These are phyloP conservation scores for Diaperis boleti DNA, from an alignment of 2,888 invertebrate species.

Conservation along the genomic window DNA sequence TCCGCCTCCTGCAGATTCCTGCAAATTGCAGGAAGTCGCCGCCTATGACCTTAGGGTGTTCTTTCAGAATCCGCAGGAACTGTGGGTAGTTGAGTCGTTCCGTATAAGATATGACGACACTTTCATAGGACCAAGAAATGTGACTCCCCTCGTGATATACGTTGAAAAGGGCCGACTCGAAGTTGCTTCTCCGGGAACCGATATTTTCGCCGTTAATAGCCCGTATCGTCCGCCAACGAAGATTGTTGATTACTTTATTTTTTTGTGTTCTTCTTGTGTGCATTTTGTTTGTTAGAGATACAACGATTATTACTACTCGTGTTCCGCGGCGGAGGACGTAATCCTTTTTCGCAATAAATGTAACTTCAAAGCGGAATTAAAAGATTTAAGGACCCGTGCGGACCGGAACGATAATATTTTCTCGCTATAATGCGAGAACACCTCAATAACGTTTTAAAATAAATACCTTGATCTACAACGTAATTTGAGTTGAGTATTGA, in stretches of 20 bases:
- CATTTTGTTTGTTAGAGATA: slow-evolving; percentile 20
- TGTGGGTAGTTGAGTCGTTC: slow-evolving; percentile 49
- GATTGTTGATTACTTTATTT: slow-evolving; percentile 42
- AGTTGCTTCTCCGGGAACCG: slow-evolving; percentile 46
- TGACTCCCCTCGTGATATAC: slow-evolving; percentile 43
- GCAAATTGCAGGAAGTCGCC: slow-evolving; percentile 41
- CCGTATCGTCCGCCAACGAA: slow-evolving; percentile 44
- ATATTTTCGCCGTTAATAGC: slow-evolving; percentile 51
- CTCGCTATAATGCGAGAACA: slow-evolving; percentile 15
- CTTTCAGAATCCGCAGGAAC: slow-evolving; percentile 45
- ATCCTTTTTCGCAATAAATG: slow-evolving; percentile 13
- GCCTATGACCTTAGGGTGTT: slow-evolving; percentile 38
- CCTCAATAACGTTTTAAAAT: slow-evolving; percentile 24
- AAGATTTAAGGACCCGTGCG: slow-evolving; percentile 12
- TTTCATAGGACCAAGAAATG: slow-evolving; percentile 51
- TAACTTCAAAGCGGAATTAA: slow-evolving; percentile 19
- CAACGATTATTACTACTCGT: slow-evolving; percentile 10
- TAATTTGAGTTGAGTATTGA: too few relatives aligned
- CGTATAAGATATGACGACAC: slow-evolving; percentile 52
- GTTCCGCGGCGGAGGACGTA: slow-evolving; percentile 7
- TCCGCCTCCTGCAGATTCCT: slow-evolving; percentile 38
- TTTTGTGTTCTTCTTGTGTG: slow-evolving; percentile 25
- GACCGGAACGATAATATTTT: slow-evolving; percentile 21
- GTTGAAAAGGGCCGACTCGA: slow-evolving; percentile 38
- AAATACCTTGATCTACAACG: too few relatives aligned